These are phyloP conservation scores for Disparrhopalites patrizii DNA, from an alignment of 2,888 invertebrate species.

Conservation along the genomic window DNA sequence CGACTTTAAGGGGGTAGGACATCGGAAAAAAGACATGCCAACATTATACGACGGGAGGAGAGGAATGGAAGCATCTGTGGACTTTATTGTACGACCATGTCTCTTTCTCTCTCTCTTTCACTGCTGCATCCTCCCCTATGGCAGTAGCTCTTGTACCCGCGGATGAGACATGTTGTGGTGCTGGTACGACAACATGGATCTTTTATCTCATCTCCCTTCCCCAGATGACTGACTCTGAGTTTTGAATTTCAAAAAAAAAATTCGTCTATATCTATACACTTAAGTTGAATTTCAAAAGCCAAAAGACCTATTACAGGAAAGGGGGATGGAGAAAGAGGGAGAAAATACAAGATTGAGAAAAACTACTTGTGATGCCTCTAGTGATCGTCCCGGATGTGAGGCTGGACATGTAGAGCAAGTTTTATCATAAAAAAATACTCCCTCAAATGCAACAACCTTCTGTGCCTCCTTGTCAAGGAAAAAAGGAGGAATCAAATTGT, in stretches of 20 bases:
- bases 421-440: neutral
- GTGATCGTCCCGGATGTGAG: neutral
- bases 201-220: neutral
- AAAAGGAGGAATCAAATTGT: neutral
- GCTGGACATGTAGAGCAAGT: neutral
- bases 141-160: too few relatives aligned
- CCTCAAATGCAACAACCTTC: neutral
- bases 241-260: neutral
- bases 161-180: too few relatives aligned
- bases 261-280: too few relatives aligned
- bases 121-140: neutral
- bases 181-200: neutral
- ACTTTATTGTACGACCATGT: neutral
- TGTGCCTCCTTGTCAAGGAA: neutral
- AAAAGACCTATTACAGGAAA: too few relatives aligned
- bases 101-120: neutral
- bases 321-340: too few relatives aligned
- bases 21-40: too few relatives aligned
- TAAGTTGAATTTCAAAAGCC: too few relatives aligned
- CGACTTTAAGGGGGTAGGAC: too few relatives aligned
- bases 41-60: too few relatives aligned
- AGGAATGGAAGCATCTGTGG: too few relatives aligned
- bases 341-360: too few relatives aligned
- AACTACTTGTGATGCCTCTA: conserved; percentile 1
- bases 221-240: conserved; percentile 1